Percentiles rank a stretch among this genome's conserved stretches.
Conservation (phyloP, 2,888 invertebrate species). For the Rhabditoides inermis region DNA sequence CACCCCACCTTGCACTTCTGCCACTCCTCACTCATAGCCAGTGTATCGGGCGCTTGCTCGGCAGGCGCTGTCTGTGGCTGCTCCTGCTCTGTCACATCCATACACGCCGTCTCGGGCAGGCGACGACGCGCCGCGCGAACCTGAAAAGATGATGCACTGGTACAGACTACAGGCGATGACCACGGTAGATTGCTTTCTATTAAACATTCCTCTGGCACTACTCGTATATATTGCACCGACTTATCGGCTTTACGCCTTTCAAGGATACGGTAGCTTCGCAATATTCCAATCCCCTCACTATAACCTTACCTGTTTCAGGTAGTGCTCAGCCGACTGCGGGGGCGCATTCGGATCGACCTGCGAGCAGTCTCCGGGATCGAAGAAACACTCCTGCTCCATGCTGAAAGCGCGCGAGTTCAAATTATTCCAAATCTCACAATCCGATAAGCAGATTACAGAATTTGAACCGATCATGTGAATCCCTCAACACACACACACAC, state of each 20-base stretch:
- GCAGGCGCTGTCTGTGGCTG: neutral
- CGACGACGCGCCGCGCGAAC: constrained; percentile 1
- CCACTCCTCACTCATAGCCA: too few species aligned
- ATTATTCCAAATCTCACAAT: neutral
- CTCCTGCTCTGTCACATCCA: neutral
- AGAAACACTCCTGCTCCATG: constrained; percentile 6
- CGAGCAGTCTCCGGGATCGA: constrained; percentile 8
- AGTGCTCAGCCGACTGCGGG: constrained; percentile 13
- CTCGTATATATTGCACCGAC: too few species aligned
- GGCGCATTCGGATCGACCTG: constrained; percentile 8
- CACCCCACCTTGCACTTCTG: constrained; percentile 1
- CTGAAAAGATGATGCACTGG: neutral
- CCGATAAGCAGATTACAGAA: too few species aligned
- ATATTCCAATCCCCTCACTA: neutral
- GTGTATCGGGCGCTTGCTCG: too few species aligned
- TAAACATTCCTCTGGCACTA: too few species aligned
- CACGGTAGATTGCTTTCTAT: too few species aligned
- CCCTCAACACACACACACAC: too few species aligned
- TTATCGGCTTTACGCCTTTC: neutral
- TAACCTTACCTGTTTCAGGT: constrained; percentile 10
- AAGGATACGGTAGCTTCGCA: neutral
- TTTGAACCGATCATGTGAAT: too few species aligned
- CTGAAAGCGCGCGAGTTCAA: neutral
- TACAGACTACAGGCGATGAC: too few species aligned
- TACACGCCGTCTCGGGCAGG: neutral